phyloP scores from a whole-genome alignment of 2,888 invertebrate species.

The Micoletzkya japonica region DNA sequence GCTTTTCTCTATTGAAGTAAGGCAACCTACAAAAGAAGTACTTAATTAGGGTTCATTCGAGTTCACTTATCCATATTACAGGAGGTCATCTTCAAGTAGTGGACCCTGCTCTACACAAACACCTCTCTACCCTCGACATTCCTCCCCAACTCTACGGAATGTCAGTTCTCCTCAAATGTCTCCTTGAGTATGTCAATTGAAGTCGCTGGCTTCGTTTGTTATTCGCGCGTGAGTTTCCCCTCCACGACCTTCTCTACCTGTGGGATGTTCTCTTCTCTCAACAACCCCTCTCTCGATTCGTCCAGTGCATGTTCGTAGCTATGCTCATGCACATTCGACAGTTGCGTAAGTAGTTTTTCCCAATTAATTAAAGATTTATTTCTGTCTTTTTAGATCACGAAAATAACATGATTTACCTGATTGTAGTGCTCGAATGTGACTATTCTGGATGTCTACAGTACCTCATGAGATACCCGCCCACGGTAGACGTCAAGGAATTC shows the following conservation, averaged over 20 bases:
- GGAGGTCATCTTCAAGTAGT: conserved; percentile 73
- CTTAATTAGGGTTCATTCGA: too few species aligned
- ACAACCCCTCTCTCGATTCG: conserved; percentile 68
- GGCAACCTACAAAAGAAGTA: too few species aligned
- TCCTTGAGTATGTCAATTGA: conserved; percentile 39
- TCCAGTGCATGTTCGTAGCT: conserved; percentile 77
- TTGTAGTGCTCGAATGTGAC: conserved; percentile 72
- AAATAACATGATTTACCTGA: not conserved
- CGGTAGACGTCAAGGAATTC: conserved; percentile 72
- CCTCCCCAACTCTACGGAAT: conserved; percentile 85
- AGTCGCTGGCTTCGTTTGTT: conserved; percentile 83
- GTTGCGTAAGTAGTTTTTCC: conserved; percentile 70
- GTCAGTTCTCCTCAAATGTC: conserved; percentile 67
- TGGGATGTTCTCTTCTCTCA: conserved; percentile 85
- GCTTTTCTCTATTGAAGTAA: too few species aligned
- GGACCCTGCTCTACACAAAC: conserved; percentile 73
- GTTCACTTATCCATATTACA: conserved; percentile 53
- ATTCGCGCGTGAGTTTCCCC: conserved; percentile 82
- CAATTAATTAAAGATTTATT: not conserved
- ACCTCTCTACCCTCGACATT: conserved; percentile 76
- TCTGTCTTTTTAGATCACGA: not conserved
- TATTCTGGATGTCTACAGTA: conserved; percentile 73
- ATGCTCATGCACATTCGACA: conserved; percentile 77
- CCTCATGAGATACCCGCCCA: conserved; percentile 75
- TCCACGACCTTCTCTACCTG: conserved; percentile 76